A percentile compares a stretch with the other conserved stretches of the same genome.
Evolutionary conservation across 2,113 vertebrate genomes (phyloP).

Genomic region (Prolemur simus): DNA sequence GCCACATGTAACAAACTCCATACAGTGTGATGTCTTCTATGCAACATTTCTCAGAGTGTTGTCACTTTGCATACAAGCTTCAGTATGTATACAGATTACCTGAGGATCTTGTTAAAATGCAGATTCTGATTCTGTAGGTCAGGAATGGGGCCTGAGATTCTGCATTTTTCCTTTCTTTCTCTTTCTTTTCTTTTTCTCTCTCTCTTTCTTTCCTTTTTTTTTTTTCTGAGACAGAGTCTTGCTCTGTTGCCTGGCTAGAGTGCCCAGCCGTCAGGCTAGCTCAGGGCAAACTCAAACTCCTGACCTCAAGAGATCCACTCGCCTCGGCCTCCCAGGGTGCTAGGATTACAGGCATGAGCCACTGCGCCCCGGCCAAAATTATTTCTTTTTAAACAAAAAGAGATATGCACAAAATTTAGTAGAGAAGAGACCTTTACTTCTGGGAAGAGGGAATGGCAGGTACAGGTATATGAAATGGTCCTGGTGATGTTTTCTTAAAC

Average conservation of each 20-base stretch:
- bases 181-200: too few species aligned
- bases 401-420: neutral
- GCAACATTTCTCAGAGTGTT: neutral
- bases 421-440: neutral
- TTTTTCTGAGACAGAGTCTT: neutral
- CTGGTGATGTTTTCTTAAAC: conserved; percentile 14
- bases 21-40: neutral
- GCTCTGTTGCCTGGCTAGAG: too few species aligned
- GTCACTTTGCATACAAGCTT: neutral
- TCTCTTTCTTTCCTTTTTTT: too few species aligned
- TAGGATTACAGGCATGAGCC: too few species aligned
- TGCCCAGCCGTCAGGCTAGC: too few species aligned
- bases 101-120: neutral
- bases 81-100: neutral
- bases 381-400: neutral
- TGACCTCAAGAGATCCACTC: too few species aligned
- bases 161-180: too few species aligned
- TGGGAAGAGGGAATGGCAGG: neutral
- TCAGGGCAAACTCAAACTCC: too few species aligned
- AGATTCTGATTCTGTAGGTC: neutral
- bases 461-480: neutral
- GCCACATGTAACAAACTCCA: neutral
- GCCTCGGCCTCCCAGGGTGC: too few species aligned
- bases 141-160: neutral
- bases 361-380: neutral